Evolutionary conservation across 2,888 invertebrate species (phyloP).

Genomic region (Rotaria sp.): DNA sequence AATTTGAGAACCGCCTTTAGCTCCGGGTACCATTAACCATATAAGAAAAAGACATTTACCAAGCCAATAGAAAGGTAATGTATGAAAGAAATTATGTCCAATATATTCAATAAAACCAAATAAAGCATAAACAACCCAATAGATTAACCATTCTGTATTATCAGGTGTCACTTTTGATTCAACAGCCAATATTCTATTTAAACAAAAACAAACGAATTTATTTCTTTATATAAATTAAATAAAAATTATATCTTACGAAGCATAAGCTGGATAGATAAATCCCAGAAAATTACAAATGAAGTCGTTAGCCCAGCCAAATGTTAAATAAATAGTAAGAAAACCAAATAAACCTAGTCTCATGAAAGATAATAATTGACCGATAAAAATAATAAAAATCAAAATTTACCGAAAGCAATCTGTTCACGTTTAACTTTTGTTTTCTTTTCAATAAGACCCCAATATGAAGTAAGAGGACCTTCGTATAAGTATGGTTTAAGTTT

Average conservation of each 20-base stretch:
- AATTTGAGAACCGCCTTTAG: slow-evolving; percentile 56
- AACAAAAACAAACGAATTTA: slow-evolving; percentile 21
- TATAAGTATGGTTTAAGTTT: not conserved
- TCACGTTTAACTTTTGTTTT: slow-evolving; percentile 21
- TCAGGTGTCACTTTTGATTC: slow-evolving; percentile 59
- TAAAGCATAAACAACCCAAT: slow-evolving; percentile 91
- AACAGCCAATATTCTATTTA: slow-evolving; percentile 59
- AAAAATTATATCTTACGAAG: slow-evolving; percentile 33
- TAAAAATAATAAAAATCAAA: not conserved
- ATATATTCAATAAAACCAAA: slow-evolving; percentile 91
- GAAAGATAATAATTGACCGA: not conserved
- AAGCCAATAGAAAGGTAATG: slow-evolving; percentile 92
- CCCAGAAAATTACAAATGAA: slow-evolving; percentile 40
- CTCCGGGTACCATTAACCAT: slow-evolving; percentile 57
- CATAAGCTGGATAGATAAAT: slow-evolving; percentile 41
- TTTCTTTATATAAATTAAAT: not conserved
- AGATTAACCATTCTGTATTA: slow-evolving; percentile 93
- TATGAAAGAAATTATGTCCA: slow-evolving; percentile 71
- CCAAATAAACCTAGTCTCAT: slow-evolving; percentile 32
- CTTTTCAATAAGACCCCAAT: not conserved
- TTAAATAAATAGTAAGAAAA: slow-evolving; percentile 34
- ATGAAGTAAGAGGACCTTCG: not conserved
- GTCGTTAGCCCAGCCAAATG: slow-evolving; percentile 37
- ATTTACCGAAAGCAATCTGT: not conserved
- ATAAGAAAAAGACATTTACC: slow-evolving; percentile 63